A percentile compares a stretch with the other conserved stretches of the same genome.
These are phyloP conservation scores for Willisornis vidua DNA, from an alignment of 2,113 vertebrate genomes.

Conservation along the genomic window DNA sequence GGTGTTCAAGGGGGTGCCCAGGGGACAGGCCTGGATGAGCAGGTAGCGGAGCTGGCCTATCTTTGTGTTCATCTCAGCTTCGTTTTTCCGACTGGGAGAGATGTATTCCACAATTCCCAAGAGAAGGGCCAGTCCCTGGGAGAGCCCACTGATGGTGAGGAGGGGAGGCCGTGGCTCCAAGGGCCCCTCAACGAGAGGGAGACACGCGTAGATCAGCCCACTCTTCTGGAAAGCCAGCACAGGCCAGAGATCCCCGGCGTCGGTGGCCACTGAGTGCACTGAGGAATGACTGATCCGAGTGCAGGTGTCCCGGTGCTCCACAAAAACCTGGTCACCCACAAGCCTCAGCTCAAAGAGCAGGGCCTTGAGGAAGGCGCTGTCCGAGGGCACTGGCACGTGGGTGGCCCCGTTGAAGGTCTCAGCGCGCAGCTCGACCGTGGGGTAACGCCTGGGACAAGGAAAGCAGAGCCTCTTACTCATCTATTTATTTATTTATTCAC, in stretches of 20 bases:
- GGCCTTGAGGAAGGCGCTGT: constrained; percentile 80
- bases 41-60: constrained; percentile 79
- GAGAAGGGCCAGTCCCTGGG: constrained; percentile 85
- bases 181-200: constrained; percentile 86
- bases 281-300: constrained; percentile 78
- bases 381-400: constrained; percentile 84
- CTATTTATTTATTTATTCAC: not conserved
- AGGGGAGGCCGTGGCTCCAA: constrained; percentile 82
- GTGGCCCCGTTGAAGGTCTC: constrained; percentile 77
- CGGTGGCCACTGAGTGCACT: constrained; percentile 72
- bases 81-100: constrained; percentile 74
- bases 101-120: constrained; percentile 84
- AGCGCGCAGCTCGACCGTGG: constrained; percentile 87
- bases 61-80: constrained; percentile 77
- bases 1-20: constrained; percentile 87
- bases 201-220: constrained; percentile 80
- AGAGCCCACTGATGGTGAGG: constrained; percentile 82
- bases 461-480: not conserved
- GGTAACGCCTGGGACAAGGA: constrained; percentile 78
- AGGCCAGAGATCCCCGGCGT: constrained; percentile 84
- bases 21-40: constrained; percentile 86
- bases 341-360: constrained; percentile 85
- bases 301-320: constrained; percentile 84
- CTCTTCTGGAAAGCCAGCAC: constrained; percentile 82
- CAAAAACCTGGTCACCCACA: constrained; percentile 76